Evolutionary conservation across 2,888 invertebrate species (phyloP).

Genomic region (Leptinotarsa peninsularis): DNA sequence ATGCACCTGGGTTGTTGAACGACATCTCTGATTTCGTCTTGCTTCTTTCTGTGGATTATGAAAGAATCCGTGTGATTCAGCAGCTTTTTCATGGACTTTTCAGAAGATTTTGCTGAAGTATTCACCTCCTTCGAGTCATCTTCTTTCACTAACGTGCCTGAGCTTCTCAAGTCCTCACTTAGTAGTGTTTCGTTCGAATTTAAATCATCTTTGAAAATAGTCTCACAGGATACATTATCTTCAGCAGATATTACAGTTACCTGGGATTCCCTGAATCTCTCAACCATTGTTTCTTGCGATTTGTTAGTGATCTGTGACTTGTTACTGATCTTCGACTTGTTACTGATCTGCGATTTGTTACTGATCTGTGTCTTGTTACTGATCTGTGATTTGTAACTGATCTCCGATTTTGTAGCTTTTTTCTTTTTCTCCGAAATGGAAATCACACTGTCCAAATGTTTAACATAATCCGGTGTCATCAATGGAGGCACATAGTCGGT

Average conservation of each 20-base stretch:
- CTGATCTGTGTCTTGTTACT: not conserved
- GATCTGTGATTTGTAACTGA: not conserved
- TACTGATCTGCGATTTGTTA: not conserved
- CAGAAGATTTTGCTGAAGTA: not conserved
- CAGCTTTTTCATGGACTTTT: slow-evolving; percentile 28
- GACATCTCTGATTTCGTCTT: slow-evolving; percentile 51
- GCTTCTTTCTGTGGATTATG: slow-evolving; percentile 56
- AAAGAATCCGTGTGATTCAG: slow-evolving; percentile 60
- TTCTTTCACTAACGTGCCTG: not conserved
- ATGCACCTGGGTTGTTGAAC: slow-evolving; percentile 59
- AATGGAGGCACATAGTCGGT: slow-evolving; percentile 35
- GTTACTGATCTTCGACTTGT: not conserved
- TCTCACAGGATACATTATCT: no score
- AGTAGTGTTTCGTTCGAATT: not conserved
- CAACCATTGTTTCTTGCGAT: not conserved
- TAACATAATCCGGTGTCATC: slow-evolving; percentile 21
- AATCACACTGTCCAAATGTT: slow-evolving; percentile 21
- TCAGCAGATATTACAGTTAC: not conserved
- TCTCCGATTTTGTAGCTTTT: not conserved
- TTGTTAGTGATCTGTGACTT: not conserved
- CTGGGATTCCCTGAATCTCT: not conserved
- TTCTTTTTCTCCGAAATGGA: not conserved
- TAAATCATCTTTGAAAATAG: not conserved
- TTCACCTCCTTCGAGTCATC: not conserved
- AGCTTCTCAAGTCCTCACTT: not conserved